Base-by-base conservation (phyloP, 2,113 vertebrate species). In the Trachemys scripta region DNA sequence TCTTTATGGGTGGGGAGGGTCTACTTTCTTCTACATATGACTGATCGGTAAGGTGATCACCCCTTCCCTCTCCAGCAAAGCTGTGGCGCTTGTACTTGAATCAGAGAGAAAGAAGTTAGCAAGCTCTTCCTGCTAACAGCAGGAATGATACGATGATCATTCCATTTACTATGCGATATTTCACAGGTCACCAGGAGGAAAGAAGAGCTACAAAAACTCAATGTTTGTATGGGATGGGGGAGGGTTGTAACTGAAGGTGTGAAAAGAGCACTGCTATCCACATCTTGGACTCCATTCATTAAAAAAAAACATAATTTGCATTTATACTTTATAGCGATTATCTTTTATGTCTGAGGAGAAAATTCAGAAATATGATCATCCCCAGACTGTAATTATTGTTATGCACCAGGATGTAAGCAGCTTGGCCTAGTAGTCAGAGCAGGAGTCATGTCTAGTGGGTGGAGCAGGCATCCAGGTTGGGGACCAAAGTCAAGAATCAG, bases 1-100 rank as follows among this genome's bases (percentile, higher is more conserved):
- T 91, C 50, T 83, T 95, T 6, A 86, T 96, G 96, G 88, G 31
- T 96, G 90, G 95, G 81, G 83, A 93, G 94, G 96, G 54, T 96
- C 93, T 96, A 0, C 38, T 92, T 92, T 83, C 83, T 85, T 27
- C 76, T 95, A 62, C 85, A 80, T 92, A 56, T n/a, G 86, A 1
- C 83, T 84, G 17, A 65, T 53, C 56, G 81, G 14, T 62, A 83
- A 97, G 96, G 96, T 96, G 80, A 88, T 5, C 90, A 50, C 84
- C 80, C 90, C 84, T 96, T 93, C 84, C 62, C 93, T 92, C 85
- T 75, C 81, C 93, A 87, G 84, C 79, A 53, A 47, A 50, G 90
- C 3, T 5, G 1, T 75, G 89, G 42, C n/a, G 80, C 65, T 65
- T 65, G n/a, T 81, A 47, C 25, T 88, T 93, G 19, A 53, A 82